Conservation (phyloP, 2,113 vertebrate genomes). For the Callopanchax toddi region DNA sequence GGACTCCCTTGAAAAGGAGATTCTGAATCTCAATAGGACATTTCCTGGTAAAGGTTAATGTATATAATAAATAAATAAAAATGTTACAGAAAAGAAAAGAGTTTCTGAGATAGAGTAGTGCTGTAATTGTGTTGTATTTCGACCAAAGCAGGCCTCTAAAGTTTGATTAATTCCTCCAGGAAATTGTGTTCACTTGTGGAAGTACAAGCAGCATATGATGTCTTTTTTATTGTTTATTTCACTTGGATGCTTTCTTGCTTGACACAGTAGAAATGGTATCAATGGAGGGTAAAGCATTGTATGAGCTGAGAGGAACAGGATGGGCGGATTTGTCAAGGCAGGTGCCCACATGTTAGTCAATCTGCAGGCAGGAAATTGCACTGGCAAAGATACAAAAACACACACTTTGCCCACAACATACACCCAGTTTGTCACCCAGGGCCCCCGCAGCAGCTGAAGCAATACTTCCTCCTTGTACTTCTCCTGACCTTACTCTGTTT, state of each 20-base stretch:
- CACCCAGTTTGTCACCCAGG: conserved; percentile 50
- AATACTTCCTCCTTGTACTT: conserved; percentile 64
- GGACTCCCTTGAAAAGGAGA: too few relatives aligned
- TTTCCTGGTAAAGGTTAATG: too few relatives aligned
- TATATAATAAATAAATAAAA: too few relatives aligned
- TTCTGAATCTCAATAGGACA: too few relatives aligned
- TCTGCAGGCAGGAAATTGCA: conserved; percentile 73
- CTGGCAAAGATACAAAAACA: conserved; percentile 59
- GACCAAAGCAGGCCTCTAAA: not conserved
- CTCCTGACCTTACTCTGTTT: conserved; percentile 17
- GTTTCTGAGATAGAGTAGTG: too few relatives aligned
- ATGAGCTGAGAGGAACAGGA: conserved; percentile 70
- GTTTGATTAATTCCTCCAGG: not conserved
- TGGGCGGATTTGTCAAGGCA: conserved; percentile 71
- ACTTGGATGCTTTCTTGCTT: conserved; percentile 7
- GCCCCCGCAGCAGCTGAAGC: conserved; percentile 37
- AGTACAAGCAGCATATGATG: too few relatives aligned
- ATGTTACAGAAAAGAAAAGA: too few relatives aligned
- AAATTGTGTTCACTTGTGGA: not conserved
- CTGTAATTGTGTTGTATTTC: not conserved
- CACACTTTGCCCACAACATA: conserved; percentile 48
- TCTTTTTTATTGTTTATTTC: not conserved
- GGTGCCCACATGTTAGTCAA: conserved; percentile 75
- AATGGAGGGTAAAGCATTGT: conserved; percentile 25
- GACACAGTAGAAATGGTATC: not conserved